phyloP scores from a whole-genome alignment of 2,888 invertebrate genomes.

The Eupithecia abbreviata region DNA sequence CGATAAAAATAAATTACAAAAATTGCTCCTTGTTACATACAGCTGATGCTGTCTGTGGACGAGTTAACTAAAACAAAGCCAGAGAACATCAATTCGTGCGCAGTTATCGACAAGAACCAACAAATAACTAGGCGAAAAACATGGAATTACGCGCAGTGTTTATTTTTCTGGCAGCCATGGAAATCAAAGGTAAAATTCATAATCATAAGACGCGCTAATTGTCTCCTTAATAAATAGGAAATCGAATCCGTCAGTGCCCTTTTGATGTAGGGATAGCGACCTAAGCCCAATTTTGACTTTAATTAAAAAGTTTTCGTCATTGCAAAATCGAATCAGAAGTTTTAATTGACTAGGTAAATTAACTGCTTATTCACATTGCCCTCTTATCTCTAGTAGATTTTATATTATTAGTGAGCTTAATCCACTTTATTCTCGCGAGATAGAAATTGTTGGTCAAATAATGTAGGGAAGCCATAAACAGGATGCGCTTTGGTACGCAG shows the following conservation, averaged over 20 bases:
- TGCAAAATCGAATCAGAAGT: constrained; percentile 37
- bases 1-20: background rate
- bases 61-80: constrained; percentile 25
- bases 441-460: background rate
- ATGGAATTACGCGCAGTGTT: constrained; percentile 30
- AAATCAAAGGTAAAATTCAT: constrained; percentile 37
- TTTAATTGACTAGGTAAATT: constrained; percentile 29
- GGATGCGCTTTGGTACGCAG: background rate
- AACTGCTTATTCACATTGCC: constrained; percentile 1
- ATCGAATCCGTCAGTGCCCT: constrained; percentile 37
- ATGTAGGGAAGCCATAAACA: background rate
- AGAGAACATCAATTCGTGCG: constrained; percentile 27
- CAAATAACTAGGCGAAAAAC: constrained; percentile 1
- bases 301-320: constrained; percentile 33
- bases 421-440: background rate
- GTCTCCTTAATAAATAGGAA: constrained; percentile 27
- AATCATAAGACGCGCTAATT: constrained; percentile 14
- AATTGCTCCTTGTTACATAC: constrained; percentile 32
- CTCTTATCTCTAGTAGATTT: background rate
- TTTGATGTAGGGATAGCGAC: constrained; percentile 7
- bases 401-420: background rate
- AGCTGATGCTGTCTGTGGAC: constrained; percentile 3
- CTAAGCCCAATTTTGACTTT: constrained; percentile 21
- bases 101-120: constrained; percentile 13
- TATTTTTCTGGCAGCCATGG: constrained; percentile 27